Conservation (phyloP, 2,888 invertebrate species). For the Tetragonula carbonaria region DNA sequence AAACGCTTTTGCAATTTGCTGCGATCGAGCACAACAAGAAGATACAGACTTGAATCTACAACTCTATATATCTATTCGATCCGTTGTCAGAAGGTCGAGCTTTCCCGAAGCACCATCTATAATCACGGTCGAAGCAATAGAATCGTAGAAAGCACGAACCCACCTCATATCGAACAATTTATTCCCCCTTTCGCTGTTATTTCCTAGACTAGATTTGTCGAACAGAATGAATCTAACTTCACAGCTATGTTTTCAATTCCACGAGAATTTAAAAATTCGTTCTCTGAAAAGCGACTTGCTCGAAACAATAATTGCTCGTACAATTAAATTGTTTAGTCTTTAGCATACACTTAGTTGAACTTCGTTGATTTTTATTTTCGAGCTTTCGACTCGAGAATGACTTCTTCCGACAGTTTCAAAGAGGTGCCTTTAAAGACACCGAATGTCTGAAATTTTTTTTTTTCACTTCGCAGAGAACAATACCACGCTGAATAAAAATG, state of each 20-base stretch:
- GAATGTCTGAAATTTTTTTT: neutral
- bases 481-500: neutral
- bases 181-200: constrained; percentile 20
- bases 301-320: no score
- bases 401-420: no score
- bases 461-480: neutral
- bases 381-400: no score
- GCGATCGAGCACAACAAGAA: neutral
- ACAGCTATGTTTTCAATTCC: neutral
- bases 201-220: constrained; percentile 34
- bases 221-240: constrained; percentile 17
- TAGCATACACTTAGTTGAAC: no score
- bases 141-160: neutral
- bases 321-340: no score
- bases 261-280: constrained; percentile 5
- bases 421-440: neutral
- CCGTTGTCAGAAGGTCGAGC: constrained; percentile 7
- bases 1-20: neutral
- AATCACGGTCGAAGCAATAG: constrained; percentile 10
- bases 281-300: no score
- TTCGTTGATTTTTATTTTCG: no score
- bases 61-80: neutral
- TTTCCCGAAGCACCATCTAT: neutral
- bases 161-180: constrained; percentile 13
- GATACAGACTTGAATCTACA: neutral